Evolutionary conservation across 2,888 invertebrate genomes (phyloP).

Genomic region (Ophioninae sp.): DNA sequence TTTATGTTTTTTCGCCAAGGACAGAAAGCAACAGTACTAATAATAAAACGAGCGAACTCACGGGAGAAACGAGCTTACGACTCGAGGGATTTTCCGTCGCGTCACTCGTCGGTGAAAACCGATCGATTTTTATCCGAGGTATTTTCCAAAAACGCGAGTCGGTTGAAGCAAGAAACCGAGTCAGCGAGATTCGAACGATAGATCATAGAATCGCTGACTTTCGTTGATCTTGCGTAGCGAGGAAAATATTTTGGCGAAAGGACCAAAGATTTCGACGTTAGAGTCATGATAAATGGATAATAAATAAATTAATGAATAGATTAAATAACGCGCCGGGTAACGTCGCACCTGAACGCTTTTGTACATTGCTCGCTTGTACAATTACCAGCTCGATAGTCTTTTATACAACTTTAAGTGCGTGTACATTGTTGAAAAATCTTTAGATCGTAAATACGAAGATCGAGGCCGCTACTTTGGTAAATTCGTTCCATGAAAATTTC

Average conservation of each 20-base stretch:
- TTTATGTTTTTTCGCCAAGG: slow-evolving; percentile 39
- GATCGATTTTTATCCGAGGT: slow-evolving; percentile 20
- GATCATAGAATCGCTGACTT: neutral
- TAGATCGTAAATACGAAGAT: slow-evolving; percentile 33
- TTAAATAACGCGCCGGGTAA: slow-evolving; percentile 6
- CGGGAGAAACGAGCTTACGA: slow-evolving; percentile 26
- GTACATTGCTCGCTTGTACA: slow-evolving; percentile 70
- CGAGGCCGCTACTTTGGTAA: neutral
- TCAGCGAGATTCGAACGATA: neutral
- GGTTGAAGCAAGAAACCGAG: neutral
- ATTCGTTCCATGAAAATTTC: neutral
- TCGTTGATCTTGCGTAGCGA: slow-evolving; percentile 9
- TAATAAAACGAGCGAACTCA: slow-evolving; percentile 46
- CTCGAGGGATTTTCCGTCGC: slow-evolving; percentile 22
- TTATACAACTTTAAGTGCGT: slow-evolving; percentile 57
- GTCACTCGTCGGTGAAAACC: neutral
- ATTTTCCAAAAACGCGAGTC: neutral
- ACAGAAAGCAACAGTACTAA: slow-evolving; percentile 54
- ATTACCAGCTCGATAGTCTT: slow-evolving; percentile 49
- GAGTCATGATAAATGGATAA: slow-evolving; percentile 12
- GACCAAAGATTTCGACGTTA: slow-evolving; percentile 56
- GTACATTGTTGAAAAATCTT: slow-evolving; percentile 65
- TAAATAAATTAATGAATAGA: slow-evolving; percentile 24
- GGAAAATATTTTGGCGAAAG: slow-evolving; percentile 30
- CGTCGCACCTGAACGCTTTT: slow-evolving; percentile 66